These are phyloP conservation scores for Myotis pilosus DNA, from an alignment of 2,797 vertebrate genomes.

Conservation along the genomic window DNA sequence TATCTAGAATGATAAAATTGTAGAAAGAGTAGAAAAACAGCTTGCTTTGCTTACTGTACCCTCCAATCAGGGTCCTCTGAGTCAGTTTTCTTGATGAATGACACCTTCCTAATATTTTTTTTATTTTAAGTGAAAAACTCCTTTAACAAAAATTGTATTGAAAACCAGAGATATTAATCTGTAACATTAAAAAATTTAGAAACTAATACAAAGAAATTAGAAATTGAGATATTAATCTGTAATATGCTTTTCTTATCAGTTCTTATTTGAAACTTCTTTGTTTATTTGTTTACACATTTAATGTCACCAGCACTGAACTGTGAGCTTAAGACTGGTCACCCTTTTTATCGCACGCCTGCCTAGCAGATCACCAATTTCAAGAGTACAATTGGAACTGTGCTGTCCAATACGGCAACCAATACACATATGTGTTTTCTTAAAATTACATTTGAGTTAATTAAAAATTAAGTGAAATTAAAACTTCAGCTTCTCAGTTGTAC, in stretches of 20 bases:
- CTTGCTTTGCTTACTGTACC: background rate
- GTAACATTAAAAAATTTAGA: background rate
- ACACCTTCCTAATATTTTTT: background rate
- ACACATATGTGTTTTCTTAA: background rate
- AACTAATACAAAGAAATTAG: too few species aligned
- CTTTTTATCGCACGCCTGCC: background rate
- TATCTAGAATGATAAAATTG: background rate
- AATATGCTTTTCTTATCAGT: background rate
- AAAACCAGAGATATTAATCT: background rate
- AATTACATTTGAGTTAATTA: background rate
- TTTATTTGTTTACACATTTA: background rate
- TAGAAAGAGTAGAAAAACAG: background rate
- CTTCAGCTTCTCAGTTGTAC: background rate
- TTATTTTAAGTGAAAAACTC: background rate
- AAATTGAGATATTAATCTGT: background rate
- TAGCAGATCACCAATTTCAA: background rate
- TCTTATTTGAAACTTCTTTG: background rate
- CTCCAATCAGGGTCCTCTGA: background rate
- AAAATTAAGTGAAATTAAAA: background rate
- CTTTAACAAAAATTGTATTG: background rate
- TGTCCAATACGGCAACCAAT: too few species aligned
- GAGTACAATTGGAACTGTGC: rapidly evolving
- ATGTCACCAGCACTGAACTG: background rate
- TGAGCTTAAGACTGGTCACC: background rate
- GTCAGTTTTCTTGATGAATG: background rate